Evolutionary conservation across 2,888 invertebrate genomes (phyloP).

Genomic region (Cyaniris semiargus): DNA sequence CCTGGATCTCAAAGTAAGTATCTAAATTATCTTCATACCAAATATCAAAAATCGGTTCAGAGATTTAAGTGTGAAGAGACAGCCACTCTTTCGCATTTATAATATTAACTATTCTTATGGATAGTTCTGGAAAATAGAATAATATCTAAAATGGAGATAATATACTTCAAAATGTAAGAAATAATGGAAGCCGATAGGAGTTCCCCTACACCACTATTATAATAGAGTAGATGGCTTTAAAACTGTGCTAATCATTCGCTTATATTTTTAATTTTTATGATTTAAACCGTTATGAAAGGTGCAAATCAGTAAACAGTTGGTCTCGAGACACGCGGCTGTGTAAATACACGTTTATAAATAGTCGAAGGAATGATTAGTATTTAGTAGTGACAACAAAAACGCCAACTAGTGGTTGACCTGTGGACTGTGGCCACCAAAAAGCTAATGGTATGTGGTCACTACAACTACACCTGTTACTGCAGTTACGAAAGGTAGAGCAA

Average conservation of each 20-base stretch:
- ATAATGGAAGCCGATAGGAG: too few relatives aligned
- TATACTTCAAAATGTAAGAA: too few relatives aligned
- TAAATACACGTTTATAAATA: slow-evolving; percentile 10
- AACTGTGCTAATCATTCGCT: background rate
- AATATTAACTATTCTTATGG: too few relatives aligned
- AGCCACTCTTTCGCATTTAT: too few relatives aligned
- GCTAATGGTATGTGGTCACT: background rate
- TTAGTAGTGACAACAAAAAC: background rate
- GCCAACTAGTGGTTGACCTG: background rate
- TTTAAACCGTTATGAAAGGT: slow-evolving; percentile 6
- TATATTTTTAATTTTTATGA: background rate
- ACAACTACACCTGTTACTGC: background rate
- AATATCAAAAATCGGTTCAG: too few relatives aligned
- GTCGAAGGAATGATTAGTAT: background rate
- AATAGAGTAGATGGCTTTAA: too few relatives aligned
- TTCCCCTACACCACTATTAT: too few relatives aligned
- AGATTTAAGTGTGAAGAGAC: too few relatives aligned
- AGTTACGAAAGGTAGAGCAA: background rate
- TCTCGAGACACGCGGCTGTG: background rate
- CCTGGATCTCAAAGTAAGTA: too few relatives aligned
- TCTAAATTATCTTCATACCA: too few relatives aligned
- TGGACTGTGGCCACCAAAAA: background rate
- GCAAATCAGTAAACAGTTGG: slow-evolving; percentile 8
- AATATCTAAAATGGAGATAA: too few relatives aligned
- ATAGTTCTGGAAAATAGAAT: too few relatives aligned